These are phyloP conservation scores for Meandrina meandrites DNA, from an alignment of 92 coral and sea anemone genomes.

Conservation along the genomic window DNA sequence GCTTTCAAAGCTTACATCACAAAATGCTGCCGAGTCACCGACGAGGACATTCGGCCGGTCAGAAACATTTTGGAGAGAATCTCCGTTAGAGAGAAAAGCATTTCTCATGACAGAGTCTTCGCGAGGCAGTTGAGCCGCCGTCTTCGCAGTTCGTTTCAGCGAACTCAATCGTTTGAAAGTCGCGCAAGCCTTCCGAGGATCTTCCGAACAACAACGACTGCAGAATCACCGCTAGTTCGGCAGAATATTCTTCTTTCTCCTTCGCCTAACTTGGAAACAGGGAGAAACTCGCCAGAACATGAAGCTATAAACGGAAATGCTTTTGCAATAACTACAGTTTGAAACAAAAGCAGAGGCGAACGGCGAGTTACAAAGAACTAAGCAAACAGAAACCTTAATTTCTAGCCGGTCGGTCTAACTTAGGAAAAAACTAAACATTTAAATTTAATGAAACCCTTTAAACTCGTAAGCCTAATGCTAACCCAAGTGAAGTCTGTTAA, in stretches of 20 bases:
- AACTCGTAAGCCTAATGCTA: not conserved
- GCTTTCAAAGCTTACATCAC: constrained; percentile 86
- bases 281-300: constrained; percentile 4
- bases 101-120: constrained; percentile 58
- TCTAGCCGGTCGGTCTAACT: not conserved
- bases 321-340: constrained; percentile 30
- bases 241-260: constrained; percentile 2
- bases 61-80: constrained; percentile 80
- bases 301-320: constrained; percentile 1
- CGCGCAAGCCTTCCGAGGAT: constrained; percentile 16
- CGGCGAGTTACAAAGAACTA: not conserved
- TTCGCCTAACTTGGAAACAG: constrained; percentile 6
- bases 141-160: constrained; percentile 21
- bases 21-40: constrained; percentile 85
- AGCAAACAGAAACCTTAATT: not conserved
- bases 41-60: constrained; percentile 74
- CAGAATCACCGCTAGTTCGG: constrained; percentile 9
- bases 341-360: not conserved
- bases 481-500: not conserved
- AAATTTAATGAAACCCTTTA: not conserved
- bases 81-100: constrained; percentile 72
- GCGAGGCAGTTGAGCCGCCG: constrained; percentile 60
- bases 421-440: not conserved
- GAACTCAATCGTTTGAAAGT: constrained; percentile 38
- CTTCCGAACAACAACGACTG: constrained; percentile 4